Percentiles rank a stretch among this genome's conserved stretches.
Evolutionary conservation across 2,888 invertebrate genomes (phyloP).

Genomic region (Tipula unca): DNA sequence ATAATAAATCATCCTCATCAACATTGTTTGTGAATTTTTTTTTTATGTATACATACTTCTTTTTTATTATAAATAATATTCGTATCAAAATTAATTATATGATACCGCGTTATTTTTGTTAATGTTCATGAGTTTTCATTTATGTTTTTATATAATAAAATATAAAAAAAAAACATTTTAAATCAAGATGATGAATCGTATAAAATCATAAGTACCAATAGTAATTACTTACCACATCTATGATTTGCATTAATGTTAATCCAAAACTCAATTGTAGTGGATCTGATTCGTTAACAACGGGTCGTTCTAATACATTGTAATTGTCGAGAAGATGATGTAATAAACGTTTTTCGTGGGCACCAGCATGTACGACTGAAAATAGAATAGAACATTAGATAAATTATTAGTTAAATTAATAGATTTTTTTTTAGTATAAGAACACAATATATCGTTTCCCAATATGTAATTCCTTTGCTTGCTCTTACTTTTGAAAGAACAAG

Average conservation of each 20-base stretch:
- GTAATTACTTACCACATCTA: constrained; percentile 76
- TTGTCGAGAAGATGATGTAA: constrained; percentile 81
- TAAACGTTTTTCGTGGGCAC: constrained; percentile 84
- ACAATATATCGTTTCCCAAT: too few relatives aligned
- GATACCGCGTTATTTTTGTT: neutral
- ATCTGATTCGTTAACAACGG: constrained; percentile 93
- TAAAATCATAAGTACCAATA: neutral
- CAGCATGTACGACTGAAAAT: constrained; percentile 67
- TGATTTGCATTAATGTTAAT: constrained; percentile 94
- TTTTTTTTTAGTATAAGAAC: too few relatives aligned
- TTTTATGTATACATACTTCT: neutral
- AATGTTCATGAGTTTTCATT: neutral
- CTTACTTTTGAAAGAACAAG: too few relatives aligned
- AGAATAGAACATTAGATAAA: constrained; percentile 20
- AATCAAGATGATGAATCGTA: neutral
- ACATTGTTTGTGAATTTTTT: neutral
- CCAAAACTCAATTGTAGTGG: constrained; percentile 91
- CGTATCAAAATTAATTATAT: neutral
- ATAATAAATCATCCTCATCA: neutral
- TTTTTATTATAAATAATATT: neutral
- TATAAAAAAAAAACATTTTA: neutral
- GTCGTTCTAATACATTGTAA: constrained; percentile 90
- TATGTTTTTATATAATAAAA: neutral
- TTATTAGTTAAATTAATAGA: too few relatives aligned
- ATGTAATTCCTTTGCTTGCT: too few relatives aligned